Percentiles rank a stretch among this genome's conserved stretches.
Conservation (phyloP, 2,888 invertebrate genomes). For the Teinopalpus imperialis region DNA sequence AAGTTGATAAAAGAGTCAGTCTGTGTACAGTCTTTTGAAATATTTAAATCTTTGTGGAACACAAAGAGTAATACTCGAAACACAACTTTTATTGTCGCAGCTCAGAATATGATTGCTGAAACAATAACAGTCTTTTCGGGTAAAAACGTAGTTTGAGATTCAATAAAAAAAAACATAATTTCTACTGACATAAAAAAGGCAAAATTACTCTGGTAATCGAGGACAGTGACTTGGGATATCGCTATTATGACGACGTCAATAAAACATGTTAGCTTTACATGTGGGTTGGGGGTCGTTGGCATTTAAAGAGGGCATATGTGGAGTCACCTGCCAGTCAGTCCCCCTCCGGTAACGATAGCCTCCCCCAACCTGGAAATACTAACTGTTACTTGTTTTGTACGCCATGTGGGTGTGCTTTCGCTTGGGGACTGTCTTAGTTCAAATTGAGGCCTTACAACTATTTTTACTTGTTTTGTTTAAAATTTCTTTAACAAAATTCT, state of each 20-base stretch:
- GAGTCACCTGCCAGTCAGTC: conserved; percentile 64
- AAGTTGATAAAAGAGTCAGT: not conserved
- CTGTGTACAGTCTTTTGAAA: conserved; percentile 1
- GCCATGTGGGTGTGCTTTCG: conserved; percentile 22
- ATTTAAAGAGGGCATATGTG: conserved; percentile 73
- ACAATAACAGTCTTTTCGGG: not conserved
- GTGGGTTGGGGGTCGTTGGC: conserved; percentile 66
- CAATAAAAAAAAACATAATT: conserved; percentile 11
- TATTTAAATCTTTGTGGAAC: not conserved
- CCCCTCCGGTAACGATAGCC: conserved; percentile 47
- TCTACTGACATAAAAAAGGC: conserved; percentile 2
- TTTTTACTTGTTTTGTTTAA: no score
- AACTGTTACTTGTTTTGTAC: conserved; percentile 72
- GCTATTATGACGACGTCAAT: conserved; percentile 36
- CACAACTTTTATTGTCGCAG: not conserved
- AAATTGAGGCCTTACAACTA: conserved; percentile 2
- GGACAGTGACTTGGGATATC: conserved; percentile 17
- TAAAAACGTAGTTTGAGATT: not conserved
- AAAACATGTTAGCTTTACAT: conserved; percentile 42
- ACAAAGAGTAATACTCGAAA: conserved; percentile 2
- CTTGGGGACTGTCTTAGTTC: conserved; percentile 7
- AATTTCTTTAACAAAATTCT: no score
- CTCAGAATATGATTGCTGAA: no score
- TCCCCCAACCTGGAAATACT: conserved; percentile 67
- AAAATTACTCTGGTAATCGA: conserved; percentile 10